Evolutionary conservation across 1,140 invertebrate genomes (phyloP).

Genomic region (Sycophaga agraensis): DNA sequence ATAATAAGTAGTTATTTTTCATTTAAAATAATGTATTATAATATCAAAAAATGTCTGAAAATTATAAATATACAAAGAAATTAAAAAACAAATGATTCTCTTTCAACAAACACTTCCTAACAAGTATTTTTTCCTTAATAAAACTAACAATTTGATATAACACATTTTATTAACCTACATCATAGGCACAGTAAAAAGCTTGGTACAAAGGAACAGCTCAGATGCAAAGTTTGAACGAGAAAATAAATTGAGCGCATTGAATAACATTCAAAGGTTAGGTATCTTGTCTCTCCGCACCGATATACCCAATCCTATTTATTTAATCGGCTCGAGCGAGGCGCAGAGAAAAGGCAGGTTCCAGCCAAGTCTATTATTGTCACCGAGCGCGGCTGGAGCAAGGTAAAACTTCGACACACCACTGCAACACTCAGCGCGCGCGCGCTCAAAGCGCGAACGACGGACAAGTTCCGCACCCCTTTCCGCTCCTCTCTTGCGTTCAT

Average conservation of each 20-base stretch:
- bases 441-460: too few relatives aligned
- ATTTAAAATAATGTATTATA: too few relatives aligned
- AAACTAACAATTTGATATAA: too few relatives aligned
- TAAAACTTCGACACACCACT: constrained; percentile 26
- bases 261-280: constrained; percentile 26
- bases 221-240: not conserved
- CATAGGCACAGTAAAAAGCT: too few relatives aligned
- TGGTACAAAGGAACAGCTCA: not conserved
- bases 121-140: too few relatives aligned
- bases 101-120: too few relatives aligned
- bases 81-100: too few relatives aligned
- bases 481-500: not conserved
- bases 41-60: too few relatives aligned
- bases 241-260: constrained; percentile 21
- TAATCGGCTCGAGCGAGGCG: constrained; percentile 44
- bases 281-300: not conserved
- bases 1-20: too few relatives aligned
- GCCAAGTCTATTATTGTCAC: constrained; percentile 60
- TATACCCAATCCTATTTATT: constrained; percentile 58
- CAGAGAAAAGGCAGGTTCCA: constrained; percentile 53
- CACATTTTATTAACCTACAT: too few relatives aligned
- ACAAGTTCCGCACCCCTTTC: not conserved
- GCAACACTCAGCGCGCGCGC: not conserved
- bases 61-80: too few relatives aligned
- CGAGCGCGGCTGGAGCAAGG: constrained; percentile 42